Conservation (phyloP, 1,140 invertebrate genomes). For the Bombus difficillimus region DNA sequence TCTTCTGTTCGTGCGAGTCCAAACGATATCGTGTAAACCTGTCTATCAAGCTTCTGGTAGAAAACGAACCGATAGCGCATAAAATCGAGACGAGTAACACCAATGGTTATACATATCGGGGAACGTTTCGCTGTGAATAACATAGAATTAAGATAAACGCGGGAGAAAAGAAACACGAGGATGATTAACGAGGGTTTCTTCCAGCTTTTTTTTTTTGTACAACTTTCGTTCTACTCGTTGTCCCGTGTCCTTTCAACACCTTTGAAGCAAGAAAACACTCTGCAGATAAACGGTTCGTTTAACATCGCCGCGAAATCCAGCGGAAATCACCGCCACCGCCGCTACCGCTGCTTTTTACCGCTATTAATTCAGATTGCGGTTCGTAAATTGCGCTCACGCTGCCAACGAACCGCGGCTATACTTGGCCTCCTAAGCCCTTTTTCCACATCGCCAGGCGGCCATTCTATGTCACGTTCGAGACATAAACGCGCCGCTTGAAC, state of each 20-base stretch:
- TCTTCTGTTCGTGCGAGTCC: background rate
- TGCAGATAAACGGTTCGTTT: slow-evolving; percentile 38
- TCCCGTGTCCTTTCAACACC: slow-evolving; percentile 40
- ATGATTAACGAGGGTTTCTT: slow-evolving; percentile 40
- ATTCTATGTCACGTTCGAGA: slow-evolving; percentile 54
- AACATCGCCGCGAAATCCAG: slow-evolving; percentile 51
- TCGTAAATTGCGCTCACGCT: slow-evolving; percentile 51
- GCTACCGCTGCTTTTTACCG: slow-evolving; percentile 22
- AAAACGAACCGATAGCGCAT: background rate
- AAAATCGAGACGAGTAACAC: background rate
- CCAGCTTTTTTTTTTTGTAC: too few relatives aligned
- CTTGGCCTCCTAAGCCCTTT: slow-evolving; percentile 29
- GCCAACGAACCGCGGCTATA: background rate
- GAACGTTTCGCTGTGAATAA: background rate
- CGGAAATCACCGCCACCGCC: background rate
- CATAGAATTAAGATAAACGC: slow-evolving; percentile 18
- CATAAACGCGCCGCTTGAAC: slow-evolving; percentile 51
- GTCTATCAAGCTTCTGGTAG: background rate
- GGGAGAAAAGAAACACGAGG: background rate
- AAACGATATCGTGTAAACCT: background rate
- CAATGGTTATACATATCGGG: slow-evolving; percentile 25
- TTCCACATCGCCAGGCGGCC: slow-evolving; percentile 8
- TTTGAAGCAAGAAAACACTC: slow-evolving; percentile 32
- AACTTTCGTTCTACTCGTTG: slow-evolving; percentile 6
- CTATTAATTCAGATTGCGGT: slow-evolving; percentile 57